These are phyloP conservation scores for Cepaea hortensis DNA, from an alignment of 2,888 invertebrate genomes.

Conservation along the genomic window DNA sequence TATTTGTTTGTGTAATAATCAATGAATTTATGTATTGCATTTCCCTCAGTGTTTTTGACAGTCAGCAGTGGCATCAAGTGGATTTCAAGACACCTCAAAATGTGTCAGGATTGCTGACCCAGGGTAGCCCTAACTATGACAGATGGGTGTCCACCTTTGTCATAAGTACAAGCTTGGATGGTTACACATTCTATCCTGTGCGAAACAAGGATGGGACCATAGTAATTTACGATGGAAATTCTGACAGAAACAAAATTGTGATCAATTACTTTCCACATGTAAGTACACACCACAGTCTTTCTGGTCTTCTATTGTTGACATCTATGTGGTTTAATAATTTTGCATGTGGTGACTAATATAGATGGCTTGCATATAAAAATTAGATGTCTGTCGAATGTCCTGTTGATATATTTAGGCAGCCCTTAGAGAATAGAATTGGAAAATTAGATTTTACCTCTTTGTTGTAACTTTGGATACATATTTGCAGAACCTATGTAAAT, in stretches of 20 bases:
- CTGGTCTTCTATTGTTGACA: not conserved
- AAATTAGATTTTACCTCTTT: too few species aligned
- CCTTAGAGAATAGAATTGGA: too few species aligned
- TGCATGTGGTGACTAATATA: too few species aligned
- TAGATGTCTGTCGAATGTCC: not conserved
- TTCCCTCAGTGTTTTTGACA: constrained; percentile 13
- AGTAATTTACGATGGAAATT: constrained; percentile 20
- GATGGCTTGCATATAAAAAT: too few species aligned
- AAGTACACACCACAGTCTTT: not conserved
- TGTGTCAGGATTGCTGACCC: constrained; percentile 63
- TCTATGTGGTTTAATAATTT: too few species aligned
- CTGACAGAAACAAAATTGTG: constrained; percentile 22
- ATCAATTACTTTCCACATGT: constrained; percentile 43
- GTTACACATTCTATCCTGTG: constrained; percentile 59
- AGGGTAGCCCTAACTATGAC: constrained; percentile 61
- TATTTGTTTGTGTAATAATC: not conserved
- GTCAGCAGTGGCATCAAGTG: constrained; percentile 64
- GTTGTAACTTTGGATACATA: too few species aligned
- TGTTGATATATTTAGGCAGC: too few species aligned
- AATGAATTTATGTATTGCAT: not conserved
- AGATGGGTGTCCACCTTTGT: constrained; percentile 61
- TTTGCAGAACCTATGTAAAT: too few species aligned
- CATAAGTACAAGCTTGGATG: constrained; percentile 61
- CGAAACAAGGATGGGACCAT: constrained; percentile 43
- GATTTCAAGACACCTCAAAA: constrained; percentile 60